Percentiles rank a stretch among this genome's conserved stretches.
These are phyloP conservation scores for Nycticorax nycticorax DNA, from an alignment of 2,113 vertebrate species.

Conservation along the genomic window DNA sequence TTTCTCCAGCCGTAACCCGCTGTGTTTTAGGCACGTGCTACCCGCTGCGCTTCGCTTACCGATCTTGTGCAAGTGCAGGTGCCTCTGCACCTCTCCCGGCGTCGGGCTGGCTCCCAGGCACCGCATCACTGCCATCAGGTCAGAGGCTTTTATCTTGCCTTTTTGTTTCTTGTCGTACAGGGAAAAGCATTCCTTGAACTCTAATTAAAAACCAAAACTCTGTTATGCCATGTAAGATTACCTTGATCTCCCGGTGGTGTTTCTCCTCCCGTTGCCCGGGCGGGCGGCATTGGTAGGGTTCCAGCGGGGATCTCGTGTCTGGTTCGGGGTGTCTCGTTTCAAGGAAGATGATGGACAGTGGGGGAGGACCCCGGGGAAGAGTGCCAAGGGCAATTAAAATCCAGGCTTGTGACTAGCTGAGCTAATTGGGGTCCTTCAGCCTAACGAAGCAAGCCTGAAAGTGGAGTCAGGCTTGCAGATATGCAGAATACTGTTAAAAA, in stretches of 20 bases:
- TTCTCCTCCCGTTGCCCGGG: background rate
- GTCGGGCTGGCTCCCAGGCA: conserved; percentile 91
- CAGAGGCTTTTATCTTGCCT: conserved; percentile 85
- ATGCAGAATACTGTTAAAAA: rapidly evolving
- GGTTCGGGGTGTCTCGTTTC: background rate
- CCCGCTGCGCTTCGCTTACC: conserved; percentile 66
- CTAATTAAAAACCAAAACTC: conserved; percentile 65
- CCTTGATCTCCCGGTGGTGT: background rate
- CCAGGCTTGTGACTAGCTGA: background rate
- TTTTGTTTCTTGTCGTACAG: conserved; percentile 93
- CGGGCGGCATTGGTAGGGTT: background rate
- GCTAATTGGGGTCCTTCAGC: background rate
- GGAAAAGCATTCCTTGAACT: conserved; percentile 97
- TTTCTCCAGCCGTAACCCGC: rapidly evolving
- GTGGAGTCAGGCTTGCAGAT: background rate
- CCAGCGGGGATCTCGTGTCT: background rate
- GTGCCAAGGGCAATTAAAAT: background rate
- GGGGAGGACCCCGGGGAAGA: rapidly evolving
- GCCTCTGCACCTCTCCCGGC: conserved; percentile 80
- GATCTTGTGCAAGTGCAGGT: conserved; percentile 87
- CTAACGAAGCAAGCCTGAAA: background rate
- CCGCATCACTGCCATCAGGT: conserved; percentile 91
- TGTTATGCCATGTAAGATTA: background rate
- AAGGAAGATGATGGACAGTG: background rate
- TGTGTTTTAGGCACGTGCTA: rapidly evolving